Percentiles rank a stretch among this genome's conserved stretches.
Conservation (phyloP, 2,797 vertebrate species). For the Phyllotis vaccarum region DNA sequence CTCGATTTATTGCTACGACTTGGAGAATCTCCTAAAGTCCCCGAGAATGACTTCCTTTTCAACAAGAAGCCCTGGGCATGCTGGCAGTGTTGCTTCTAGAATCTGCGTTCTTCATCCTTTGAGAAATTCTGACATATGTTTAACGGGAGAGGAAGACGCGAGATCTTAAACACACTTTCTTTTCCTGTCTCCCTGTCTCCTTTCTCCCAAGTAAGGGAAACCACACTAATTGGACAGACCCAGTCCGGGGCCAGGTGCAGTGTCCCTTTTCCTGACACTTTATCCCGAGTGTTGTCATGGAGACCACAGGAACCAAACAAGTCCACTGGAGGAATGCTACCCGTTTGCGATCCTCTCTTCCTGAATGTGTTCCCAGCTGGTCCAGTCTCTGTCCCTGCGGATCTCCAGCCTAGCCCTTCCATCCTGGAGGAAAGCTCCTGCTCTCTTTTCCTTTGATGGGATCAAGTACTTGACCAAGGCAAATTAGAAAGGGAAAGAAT, state of each 20-base stretch:
- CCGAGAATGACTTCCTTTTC: neutral
- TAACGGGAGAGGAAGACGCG: neutral
- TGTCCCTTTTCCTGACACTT: neutral
- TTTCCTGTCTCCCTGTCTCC: neutral
- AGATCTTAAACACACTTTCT: neutral
- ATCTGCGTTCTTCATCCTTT: neutral
- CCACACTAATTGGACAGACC: neutral
- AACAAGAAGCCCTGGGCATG: neutral
- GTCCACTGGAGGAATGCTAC: neutral
- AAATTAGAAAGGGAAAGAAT: neutral
- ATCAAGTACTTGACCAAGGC: neutral
- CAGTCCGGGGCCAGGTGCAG: too few relatives aligned
- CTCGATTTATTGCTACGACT: conserved; percentile 34
- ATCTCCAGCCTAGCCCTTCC: neutral
- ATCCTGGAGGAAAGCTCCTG: neutral
- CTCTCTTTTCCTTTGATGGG: neutral
- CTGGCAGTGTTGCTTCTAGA: neutral
- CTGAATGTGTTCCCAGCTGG: neutral
- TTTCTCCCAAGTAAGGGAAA: neutral
- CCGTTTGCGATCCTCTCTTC: neutral
- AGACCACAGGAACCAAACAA: neutral
- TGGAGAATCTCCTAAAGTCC: conserved; percentile 28
- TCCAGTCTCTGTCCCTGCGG: neutral
- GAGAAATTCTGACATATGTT: neutral
- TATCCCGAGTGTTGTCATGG: neutral